These are phyloP conservation scores for Gopherus flavomarginatus DNA, from an alignment of 2,113 vertebrate species.

Conservation along the genomic window DNA sequence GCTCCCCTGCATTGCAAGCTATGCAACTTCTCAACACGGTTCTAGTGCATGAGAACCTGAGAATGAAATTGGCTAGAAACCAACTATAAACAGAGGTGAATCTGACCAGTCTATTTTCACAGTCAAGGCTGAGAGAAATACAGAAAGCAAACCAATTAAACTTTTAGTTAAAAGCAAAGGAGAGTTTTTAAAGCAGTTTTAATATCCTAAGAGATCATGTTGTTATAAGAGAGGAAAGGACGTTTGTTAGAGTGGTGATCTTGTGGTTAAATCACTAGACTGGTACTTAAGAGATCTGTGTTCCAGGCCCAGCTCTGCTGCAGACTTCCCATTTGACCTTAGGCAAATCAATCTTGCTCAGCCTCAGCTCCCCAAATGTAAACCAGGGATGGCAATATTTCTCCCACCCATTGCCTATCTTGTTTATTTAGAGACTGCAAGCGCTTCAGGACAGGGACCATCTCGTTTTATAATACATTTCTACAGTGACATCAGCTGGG, in stretches of 20 bases:
- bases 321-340: not conserved
- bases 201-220: not conserved
- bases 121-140: not conserved
- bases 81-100: not conserved
- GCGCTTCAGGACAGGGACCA: not conserved
- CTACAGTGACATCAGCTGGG: accelerated
- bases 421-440: not conserved
- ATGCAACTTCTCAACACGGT: not conserved
- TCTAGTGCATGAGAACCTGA: not conserved
- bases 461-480: not conserved
- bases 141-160: not conserved
- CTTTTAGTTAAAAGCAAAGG: not conserved
- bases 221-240: not conserved
- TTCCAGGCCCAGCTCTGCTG: conserved; percentile 27
- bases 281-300: conserved; percentile 2
- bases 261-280: not conserved
- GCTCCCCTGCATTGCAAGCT: not conserved
- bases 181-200: not conserved
- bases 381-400: not conserved
- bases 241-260: not conserved
- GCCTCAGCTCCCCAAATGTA: not conserved
- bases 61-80: not conserved
- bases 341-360: not conserved
- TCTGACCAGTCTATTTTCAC: not conserved
- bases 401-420: not conserved